phyloP scores from a whole-genome alignment of 2,113 vertebrate genomes.

The Chaetops frenatus region DNA sequence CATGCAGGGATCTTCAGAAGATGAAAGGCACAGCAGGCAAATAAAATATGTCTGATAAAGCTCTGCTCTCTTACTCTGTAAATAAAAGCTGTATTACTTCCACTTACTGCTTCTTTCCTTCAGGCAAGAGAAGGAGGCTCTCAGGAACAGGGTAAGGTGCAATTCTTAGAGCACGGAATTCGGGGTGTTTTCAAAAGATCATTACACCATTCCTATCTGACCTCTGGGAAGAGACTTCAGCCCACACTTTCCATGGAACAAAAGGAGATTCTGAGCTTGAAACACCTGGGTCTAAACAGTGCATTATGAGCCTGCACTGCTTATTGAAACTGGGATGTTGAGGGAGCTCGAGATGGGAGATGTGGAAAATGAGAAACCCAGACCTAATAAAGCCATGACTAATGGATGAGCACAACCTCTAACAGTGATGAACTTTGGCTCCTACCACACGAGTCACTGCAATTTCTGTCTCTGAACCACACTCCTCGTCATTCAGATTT shows the following conservation, averaged over 20 bases:
- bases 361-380: background rate
- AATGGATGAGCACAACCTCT: background rate
- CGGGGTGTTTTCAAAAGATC: background rate
- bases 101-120: background rate
- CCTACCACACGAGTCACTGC: background rate
- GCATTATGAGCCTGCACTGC: background rate
- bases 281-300: background rate
- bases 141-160: background rate
- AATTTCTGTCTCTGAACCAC: background rate
- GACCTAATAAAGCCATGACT: background rate
- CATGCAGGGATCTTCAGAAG: rapidly evolving
- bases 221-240: background rate
- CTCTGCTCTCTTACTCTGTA: background rate
- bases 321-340: background rate
- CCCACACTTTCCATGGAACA: background rate
- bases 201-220: rapidly evolving
- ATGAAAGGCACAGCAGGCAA: background rate
- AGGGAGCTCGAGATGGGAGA: background rate
- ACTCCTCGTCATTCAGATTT: background rate
- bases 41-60: background rate
- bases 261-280: background rate
- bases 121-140: background rate
- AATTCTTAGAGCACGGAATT: background rate
- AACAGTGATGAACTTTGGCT: background rate
- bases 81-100: background rate